Conservation (phyloP, 2,113 vertebrate species). For the Pelecanus crispus region DNA sequence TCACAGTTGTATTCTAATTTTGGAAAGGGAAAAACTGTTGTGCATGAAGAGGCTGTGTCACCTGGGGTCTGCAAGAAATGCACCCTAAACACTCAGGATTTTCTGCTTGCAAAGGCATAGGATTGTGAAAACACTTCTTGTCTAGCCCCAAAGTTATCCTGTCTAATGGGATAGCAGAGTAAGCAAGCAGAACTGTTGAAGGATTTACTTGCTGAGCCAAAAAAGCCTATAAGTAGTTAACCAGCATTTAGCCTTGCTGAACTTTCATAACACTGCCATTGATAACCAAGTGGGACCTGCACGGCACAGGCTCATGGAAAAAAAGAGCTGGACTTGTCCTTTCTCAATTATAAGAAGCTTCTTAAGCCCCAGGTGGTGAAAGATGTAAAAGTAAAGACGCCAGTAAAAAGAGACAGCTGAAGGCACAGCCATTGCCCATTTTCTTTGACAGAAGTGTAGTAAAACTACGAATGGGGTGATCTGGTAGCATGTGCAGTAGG, state of each 20-base stretch:
- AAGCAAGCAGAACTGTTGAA: conserved; percentile 24
- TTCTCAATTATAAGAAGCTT: not conserved
- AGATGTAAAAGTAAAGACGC: not conserved
- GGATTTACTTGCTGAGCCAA: conserved; percentile 18
- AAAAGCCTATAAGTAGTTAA: conserved; percentile 16
- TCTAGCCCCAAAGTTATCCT: not conserved
- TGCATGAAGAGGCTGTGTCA: not conserved
- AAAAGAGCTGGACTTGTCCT: not conserved
- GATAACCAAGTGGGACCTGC: conserved; percentile 13
- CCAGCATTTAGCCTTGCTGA: not conserved
- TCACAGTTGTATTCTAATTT: not conserved
- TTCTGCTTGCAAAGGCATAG: not conserved
- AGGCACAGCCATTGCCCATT: not conserved
- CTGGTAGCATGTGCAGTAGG: not conserved
- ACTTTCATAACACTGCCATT: not conserved
- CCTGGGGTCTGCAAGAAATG: not conserved
- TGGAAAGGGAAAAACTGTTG: not conserved
- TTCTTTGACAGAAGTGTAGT: not conserved
- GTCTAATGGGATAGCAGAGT: not conserved
- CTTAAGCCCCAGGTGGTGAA: not conserved
- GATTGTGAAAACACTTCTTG: not conserved
- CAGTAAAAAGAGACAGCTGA: not conserved
- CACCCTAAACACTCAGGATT: not conserved
- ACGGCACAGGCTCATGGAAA: not conserved
- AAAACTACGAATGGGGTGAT: not conserved